phyloP scores from a whole-genome alignment of 2,888 invertebrate genomes.

The Platynereis dumerilii region DNA sequence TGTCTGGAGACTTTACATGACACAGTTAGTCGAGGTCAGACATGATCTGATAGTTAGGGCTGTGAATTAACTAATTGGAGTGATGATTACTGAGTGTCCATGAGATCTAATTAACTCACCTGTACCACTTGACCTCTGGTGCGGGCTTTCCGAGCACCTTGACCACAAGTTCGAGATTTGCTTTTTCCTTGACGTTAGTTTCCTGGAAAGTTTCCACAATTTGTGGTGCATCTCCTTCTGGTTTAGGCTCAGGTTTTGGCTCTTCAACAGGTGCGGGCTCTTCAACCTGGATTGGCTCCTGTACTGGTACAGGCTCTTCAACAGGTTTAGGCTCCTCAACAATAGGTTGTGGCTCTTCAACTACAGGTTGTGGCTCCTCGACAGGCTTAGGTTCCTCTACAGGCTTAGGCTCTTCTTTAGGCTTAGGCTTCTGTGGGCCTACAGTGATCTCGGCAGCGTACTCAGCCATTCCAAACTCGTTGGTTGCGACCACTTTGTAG shows the following conservation, averaged over 20 bases:
- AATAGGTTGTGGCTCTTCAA: constrained; percentile 24
- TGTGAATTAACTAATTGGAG: no score
- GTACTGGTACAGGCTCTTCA: constrained; percentile 34
- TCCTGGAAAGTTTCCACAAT: constrained; percentile 80
- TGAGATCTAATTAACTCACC: no score
- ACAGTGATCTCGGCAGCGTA: constrained; percentile 71
- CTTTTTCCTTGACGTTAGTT: constrained; percentile 62
- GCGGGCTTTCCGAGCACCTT: constrained; percentile 84
- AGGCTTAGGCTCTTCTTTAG: constrained; percentile 3
- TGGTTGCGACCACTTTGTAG: constrained; percentile 38
- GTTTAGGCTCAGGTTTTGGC: constrained; percentile 36
- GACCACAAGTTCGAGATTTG: constrained; percentile 31
- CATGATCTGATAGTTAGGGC: no score
- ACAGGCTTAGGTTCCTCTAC: constrained; percentile 80
- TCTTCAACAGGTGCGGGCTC: constrained; percentile 80
- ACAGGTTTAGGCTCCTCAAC: constrained; percentile 63
- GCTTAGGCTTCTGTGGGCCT: constrained; percentile 46
- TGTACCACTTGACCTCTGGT: constrained; percentile 84
- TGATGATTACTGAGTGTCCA: no score
- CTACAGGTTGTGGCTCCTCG: constrained; percentile 60
- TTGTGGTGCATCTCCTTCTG: constrained; percentile 73
- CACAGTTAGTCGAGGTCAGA: no score
- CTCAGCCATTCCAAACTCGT: constrained; percentile 33
- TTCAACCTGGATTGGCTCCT: constrained; percentile 56
- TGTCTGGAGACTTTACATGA: no score